These are phyloP conservation scores for Venturia canescens DNA, from an alignment of 1,140 invertebrate genomes.

Conservation along the genomic window DNA sequence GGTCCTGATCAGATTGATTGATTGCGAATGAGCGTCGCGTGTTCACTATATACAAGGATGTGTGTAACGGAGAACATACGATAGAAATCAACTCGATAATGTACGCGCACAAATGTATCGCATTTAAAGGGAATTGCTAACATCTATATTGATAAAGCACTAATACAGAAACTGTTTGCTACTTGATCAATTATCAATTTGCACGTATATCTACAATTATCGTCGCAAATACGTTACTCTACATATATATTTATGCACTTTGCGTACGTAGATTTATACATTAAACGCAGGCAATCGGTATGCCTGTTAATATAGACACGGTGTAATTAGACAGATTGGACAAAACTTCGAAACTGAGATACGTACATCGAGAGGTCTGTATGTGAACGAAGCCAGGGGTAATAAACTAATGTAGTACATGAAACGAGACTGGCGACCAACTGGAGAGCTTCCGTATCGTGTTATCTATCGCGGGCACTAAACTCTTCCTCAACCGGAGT, in stretches of 20 bases:
- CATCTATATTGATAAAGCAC: constrained; percentile 17
- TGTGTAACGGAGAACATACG: neutral
- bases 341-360: constrained; percentile 32
- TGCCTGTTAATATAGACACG: constrained; percentile 36
- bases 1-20: neutral
- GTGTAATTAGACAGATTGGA: constrained; percentile 52
- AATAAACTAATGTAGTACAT: constrained; percentile 19
- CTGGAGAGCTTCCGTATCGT: neutral
- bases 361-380: neutral
- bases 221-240: too few relatives aligned
- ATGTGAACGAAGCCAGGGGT: neutral
- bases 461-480: constrained; percentile 15
- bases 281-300: constrained; percentile 22
- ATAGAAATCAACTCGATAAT: neutral
- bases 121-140: constrained; percentile 5
- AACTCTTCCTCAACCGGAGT: constrained; percentile 2
- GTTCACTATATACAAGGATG: constrained; percentile 5
- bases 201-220: too few relatives aligned
- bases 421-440: neutral
- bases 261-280: too few relatives aligned
- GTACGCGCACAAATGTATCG: neutral
- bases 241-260: neutral
- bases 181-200: constrained; percentile 3
- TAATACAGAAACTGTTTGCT: constrained; percentile 9
- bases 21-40: neutral